These are phyloP conservation scores for Pimpla rufipes DNA, from an alignment of 2,888 invertebrate genomes.

Conservation along the genomic window DNA sequence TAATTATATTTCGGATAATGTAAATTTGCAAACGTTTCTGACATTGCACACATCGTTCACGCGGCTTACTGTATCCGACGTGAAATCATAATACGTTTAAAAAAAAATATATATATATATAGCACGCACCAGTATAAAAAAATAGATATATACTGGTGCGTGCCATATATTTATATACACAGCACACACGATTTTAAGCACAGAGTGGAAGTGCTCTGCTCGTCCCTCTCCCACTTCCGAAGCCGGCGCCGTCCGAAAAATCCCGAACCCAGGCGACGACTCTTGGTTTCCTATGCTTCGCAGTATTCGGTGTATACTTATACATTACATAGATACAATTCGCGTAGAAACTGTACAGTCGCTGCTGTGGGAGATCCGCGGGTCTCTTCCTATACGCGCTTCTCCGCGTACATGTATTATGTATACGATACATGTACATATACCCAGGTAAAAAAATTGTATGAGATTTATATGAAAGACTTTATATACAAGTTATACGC, in stretches of 20 bases:
- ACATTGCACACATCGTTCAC: not conserved
- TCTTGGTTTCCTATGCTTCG: conserved; percentile 69
- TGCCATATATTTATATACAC: not conserved
- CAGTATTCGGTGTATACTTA: not conserved
- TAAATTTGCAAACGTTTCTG: too few relatives aligned
- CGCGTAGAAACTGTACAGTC: too few relatives aligned
- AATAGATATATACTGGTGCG: too few relatives aligned
- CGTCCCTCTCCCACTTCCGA: too few relatives aligned
- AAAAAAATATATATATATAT: conserved; percentile 7
- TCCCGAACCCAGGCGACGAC: conserved; percentile 62
- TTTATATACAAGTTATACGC: too few relatives aligned
- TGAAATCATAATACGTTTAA: conserved; percentile 5
- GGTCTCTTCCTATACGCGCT: too few relatives aligned
- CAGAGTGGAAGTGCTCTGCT: too few relatives aligned
- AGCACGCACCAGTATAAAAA: too few relatives aligned
- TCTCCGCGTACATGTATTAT: not conserved
- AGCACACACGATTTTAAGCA: too few relatives aligned
- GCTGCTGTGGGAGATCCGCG: conserved; percentile 1
- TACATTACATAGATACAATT: not conserved
- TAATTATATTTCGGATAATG: too few relatives aligned
- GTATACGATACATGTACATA: not conserved
- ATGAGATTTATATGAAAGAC: too few relatives aligned
- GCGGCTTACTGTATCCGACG: not conserved
- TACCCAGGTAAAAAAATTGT: too few relatives aligned
- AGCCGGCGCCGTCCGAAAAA: conserved; percentile 23